A percentile compares a stretch with the other conserved stretches of the same genome.
phyloP scores from a whole-genome alignment of 2,888 invertebrate species.

The Aquatica leii region DNA sequence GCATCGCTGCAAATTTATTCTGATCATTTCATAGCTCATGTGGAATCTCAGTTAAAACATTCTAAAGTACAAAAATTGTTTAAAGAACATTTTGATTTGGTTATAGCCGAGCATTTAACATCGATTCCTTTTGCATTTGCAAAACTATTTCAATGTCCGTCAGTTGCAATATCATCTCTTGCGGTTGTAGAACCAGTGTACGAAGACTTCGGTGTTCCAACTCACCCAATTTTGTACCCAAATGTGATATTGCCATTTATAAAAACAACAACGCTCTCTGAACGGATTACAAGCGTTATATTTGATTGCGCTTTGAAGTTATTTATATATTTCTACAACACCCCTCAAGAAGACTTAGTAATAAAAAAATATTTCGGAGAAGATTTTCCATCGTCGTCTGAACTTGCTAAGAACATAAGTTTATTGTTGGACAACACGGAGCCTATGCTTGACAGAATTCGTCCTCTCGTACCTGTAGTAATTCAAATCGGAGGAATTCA shows the following conservation, averaged over 20 bases:
- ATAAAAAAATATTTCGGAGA: slow-evolving; percentile 41
- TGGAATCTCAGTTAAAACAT: slow-evolving; percentile 31
- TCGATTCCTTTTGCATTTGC: slow-evolving; percentile 64
- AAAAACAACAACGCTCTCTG: not conserved
- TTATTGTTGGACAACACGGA: slow-evolving; percentile 60
- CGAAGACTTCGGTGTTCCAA: slow-evolving; percentile 64
- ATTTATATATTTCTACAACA: not conserved
- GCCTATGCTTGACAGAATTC: slow-evolving; percentile 53
- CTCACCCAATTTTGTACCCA: slow-evolving; percentile 64
- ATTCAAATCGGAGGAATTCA: slow-evolving; percentile 60
- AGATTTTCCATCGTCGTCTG: slow-evolving; percentile 35
- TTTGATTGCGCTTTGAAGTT: not conserved
- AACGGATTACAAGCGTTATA: not conserved
- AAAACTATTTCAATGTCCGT: slow-evolving; percentile 64
- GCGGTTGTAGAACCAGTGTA: slow-evolving; percentile 63
- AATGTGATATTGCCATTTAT: slow-evolving; percentile 40
- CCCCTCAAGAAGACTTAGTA: not conserved
- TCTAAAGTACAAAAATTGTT: slow-evolving; percentile 50
- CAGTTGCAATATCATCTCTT: slow-evolving; percentile 64
- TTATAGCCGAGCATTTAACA: slow-evolving; percentile 65
- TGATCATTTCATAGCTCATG: not conserved
- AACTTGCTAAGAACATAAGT: slow-evolving; percentile 50
- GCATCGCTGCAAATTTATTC: too few species aligned
- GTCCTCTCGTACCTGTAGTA: slow-evolving; percentile 58
- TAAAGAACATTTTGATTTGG: slow-evolving; percentile 63